A percentile compares a stretch with the other conserved stretches of the same genome.
These are phyloP conservation scores for Okapia johnstoni DNA, from an alignment of 2,113 vertebrate genomes.

Conservation along the genomic window DNA sequence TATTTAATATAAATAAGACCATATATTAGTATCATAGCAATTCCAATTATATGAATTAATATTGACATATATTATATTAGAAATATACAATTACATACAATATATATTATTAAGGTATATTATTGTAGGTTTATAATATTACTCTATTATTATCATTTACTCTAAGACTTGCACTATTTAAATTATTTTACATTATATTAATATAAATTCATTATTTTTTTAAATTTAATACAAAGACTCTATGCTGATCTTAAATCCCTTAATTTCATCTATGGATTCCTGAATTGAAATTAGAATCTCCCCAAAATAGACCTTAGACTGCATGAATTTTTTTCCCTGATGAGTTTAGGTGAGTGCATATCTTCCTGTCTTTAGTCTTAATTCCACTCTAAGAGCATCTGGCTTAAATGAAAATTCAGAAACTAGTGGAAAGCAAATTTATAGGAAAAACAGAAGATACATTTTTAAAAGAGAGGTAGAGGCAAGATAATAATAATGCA, in stretches of 20 bases:
- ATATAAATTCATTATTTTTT: not conserved
- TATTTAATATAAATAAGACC: not conserved
- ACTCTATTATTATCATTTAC: not conserved
- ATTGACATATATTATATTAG: not conserved
- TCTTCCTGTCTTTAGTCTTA: not conserved
- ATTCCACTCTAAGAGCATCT: not conserved
- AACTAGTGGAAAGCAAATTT: not conserved
- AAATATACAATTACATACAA: not conserved
- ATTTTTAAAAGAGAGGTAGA: not conserved
- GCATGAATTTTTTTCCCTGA: not conserved
- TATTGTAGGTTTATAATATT: not conserved
- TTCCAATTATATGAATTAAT: not conserved
- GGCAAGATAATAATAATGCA: conserved; percentile 7
- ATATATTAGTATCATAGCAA: not conserved
- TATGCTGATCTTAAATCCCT: not conserved
- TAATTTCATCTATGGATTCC: not conserved
- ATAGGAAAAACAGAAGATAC: conserved; percentile 14
- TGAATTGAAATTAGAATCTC: not conserved
- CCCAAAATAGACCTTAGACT: not conserved
- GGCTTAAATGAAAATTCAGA: not conserved
- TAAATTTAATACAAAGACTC: not conserved
- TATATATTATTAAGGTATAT: not conserved
- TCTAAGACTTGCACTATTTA: not conserved
- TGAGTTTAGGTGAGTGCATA: not conserved
- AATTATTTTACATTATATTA: not conserved